Percentiles rank a stretch among this genome's conserved stretches.
phyloP scores from a whole-genome alignment of 2,797 vertebrate species.

The Microctenopoma lineatum region DNA sequence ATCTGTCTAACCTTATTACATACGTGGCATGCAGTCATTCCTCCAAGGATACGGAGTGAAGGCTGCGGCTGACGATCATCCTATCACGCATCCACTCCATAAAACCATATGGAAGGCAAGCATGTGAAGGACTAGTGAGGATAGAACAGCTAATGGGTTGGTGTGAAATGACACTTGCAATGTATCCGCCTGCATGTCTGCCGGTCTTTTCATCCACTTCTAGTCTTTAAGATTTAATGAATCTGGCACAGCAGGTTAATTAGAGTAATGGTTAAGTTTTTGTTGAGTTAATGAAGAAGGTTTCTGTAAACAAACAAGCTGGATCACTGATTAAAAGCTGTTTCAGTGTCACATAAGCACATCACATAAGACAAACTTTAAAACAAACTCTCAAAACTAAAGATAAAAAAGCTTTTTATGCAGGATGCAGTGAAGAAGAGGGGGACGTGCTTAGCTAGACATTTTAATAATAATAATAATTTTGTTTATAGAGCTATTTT shows the following conservation, averaged over 20 bases:
- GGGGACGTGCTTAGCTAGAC: too few relatives aligned
- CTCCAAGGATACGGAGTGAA: slow-evolving; percentile 12
- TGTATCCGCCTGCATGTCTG: too few relatives aligned
- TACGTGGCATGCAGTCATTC: slow-evolving; percentile 18
- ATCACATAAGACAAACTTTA: too few relatives aligned
- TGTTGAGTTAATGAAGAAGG: background rate
- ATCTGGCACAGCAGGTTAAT: background rate
- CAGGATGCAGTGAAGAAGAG: too few relatives aligned
- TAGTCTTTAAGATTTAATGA: background rate
- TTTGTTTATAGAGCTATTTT: too few relatives aligned
- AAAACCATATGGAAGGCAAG: slow-evolving; percentile 5
- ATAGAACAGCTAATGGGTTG: background rate
- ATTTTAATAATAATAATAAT: too few relatives aligned
- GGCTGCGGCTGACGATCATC: slow-evolving; percentile 35
- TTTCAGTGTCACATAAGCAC: background rate
- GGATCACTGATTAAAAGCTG: background rate
- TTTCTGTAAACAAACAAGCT: background rate
- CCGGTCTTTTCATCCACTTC: background rate
- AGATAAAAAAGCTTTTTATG: too few relatives aligned
- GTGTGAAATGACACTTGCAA: background rate
- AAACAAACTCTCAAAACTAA: too few relatives aligned
- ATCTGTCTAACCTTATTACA: slow-evolving; percentile 10
- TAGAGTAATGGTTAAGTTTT: background rate
- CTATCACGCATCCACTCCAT: background rate
- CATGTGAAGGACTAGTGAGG: background rate